Evolutionary conservation across 2,888 invertebrate genomes (phyloP).

Genomic region (Nowickia ferox): DNA sequence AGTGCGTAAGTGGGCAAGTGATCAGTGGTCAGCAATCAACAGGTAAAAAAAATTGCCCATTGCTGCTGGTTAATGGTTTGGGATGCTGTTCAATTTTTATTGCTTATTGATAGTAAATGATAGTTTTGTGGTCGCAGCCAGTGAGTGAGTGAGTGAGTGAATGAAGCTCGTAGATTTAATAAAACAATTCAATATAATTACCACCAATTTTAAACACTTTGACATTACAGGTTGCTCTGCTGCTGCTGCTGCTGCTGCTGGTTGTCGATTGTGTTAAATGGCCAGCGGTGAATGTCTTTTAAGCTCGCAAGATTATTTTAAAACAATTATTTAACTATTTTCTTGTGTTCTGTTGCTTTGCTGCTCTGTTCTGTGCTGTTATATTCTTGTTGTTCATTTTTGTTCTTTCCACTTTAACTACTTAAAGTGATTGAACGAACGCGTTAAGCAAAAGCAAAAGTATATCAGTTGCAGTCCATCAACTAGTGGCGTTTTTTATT

Average conservation of each 20-base stretch:
- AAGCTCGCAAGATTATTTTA: conserved; percentile 51
- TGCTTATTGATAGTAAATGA: conserved; percentile 61
- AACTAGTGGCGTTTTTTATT: conserved; percentile 16
- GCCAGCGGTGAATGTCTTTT: conserved; percentile 58
- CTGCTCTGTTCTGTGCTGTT: conserved; percentile 22
- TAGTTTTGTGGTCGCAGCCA: conserved; percentile 18
- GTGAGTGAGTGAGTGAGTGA: background rate
- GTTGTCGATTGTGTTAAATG: conserved; percentile 53
- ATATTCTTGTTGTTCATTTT: conserved; percentile 6
- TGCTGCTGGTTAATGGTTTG: conserved; percentile 27
- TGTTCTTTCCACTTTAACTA: conserved; percentile 27
- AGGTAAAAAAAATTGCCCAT: conserved; percentile 23
- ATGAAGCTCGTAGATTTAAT: conserved; percentile 61
- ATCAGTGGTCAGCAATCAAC: conserved; percentile 46
- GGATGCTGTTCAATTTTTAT: conserved; percentile 61
- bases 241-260: conserved; percentile 21
- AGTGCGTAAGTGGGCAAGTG: conserved; percentile 4
- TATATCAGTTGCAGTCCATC: conserved; percentile 10
- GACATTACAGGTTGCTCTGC: conserved; percentile 61
- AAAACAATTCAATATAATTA: conserved; percentile 71
- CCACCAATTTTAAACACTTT: conserved; percentile 67
- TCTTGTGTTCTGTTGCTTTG: conserved; percentile 28
- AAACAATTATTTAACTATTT: conserved; percentile 69
- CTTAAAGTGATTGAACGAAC: conserved; percentile 65
- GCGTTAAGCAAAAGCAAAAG: conserved; percentile 16